phyloP scores from a whole-genome alignment of 2,113 vertebrate species.

The Zosterops lateralis region DNA sequence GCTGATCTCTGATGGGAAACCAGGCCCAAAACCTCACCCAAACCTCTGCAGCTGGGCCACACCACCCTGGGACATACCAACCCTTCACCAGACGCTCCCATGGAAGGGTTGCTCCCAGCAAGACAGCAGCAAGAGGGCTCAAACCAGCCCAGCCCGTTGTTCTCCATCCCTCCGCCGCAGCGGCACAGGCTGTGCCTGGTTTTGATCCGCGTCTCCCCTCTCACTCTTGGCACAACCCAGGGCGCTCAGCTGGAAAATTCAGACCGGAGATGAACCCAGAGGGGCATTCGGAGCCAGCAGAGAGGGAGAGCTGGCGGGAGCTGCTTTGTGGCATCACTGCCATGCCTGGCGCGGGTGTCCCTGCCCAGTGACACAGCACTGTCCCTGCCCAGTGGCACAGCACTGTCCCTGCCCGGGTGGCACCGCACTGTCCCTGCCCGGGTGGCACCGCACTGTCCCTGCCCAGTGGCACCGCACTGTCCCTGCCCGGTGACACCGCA shows the following conservation, averaged over 20 bases:
- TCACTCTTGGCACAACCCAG: fast-evolving
- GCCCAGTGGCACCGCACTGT: too few species aligned
- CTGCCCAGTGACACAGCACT: too few species aligned
- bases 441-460: background rate
- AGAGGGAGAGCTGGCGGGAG: background rate
- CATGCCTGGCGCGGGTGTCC: background rate
- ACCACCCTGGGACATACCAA: background rate
- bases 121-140: fast-evolving
- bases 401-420: too few species aligned
- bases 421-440: background rate
- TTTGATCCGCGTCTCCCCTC: background rate
- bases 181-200: fast-evolving
- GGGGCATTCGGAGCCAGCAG: background rate
- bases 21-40: too few species aligned
- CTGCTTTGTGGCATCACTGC: background rate
- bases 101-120: background rate
- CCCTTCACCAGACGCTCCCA: background rate
- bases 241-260: background rate
- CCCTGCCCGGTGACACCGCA: too few species aligned
- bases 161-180: background rate
- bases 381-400: background rate
- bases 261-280: background rate
- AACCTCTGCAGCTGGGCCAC: background rate
- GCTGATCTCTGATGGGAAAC: background rate
- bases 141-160: background rate